A percentile compares a stretch with the other conserved stretches of the same genome.
Evolutionary conservation across 2,113 vertebrate species (phyloP).

Genomic region (Poeciliopsis turrubarensis): DNA sequence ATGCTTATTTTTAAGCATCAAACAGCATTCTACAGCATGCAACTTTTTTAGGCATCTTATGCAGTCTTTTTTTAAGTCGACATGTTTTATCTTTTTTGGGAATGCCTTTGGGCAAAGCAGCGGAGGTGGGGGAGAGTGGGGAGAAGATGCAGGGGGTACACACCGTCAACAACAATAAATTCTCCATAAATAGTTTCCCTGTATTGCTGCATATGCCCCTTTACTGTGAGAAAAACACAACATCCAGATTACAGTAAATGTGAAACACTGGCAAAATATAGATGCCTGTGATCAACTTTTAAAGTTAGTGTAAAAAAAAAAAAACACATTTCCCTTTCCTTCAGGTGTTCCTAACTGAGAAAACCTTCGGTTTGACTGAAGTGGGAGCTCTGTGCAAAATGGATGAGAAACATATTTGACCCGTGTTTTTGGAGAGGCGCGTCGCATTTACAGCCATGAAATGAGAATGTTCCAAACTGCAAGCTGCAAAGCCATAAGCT

Average conservation of each 20-base stretch:
- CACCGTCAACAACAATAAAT: slow-evolving; percentile 26
- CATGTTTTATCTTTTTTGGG: slow-evolving; percentile 50
- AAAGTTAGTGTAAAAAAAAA: not conserved
- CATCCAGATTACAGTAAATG: slow-evolving; percentile 3
- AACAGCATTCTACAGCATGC: slow-evolving; percentile 36
- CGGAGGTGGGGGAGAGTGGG: slow-evolving; percentile 23
- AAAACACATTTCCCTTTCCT: not conserved
- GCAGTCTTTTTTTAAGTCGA: slow-evolving; percentile 41
- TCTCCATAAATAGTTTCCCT: slow-evolving; percentile 32
- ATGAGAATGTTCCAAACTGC: not conserved
- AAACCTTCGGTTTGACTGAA: slow-evolving; percentile 2
- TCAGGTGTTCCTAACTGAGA: slow-evolving; percentile 19
- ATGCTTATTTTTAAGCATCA: slow-evolving; percentile 29
- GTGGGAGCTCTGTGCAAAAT: slow-evolving; percentile 9
- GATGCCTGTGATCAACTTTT: slow-evolving; percentile 1
- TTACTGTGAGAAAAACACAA: slow-evolving; percentile 13
- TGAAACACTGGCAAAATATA: not conserved
- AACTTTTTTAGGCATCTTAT: slow-evolving; percentile 35
- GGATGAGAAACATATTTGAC: slow-evolving; percentile 27
- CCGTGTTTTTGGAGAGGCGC: slow-evolving; percentile 12
- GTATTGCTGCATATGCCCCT: not conserved
- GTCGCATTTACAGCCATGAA: slow-evolving; percentile 9
- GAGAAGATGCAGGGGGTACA: slow-evolving; percentile 21
- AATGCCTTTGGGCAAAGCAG: slow-evolving; percentile 56
- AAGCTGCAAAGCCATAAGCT: slow-evolving; percentile 13